Evolutionary conservation across 2,113 vertebrate species (phyloP), one percentile per base, ranked within the genome.

Genomic region (Sprattus sprattus): DNA sequence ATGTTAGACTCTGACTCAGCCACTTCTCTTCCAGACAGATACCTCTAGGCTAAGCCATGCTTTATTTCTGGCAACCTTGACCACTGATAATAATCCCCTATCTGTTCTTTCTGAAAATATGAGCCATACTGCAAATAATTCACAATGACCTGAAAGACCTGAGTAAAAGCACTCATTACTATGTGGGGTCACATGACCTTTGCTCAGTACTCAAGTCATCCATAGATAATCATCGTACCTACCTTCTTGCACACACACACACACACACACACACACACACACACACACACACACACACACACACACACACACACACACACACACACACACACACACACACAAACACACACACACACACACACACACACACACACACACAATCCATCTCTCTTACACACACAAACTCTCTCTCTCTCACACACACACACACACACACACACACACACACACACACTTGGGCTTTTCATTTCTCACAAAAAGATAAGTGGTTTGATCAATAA

Each of bases 241-340:
- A 15, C 67, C 25, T 32, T 39, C 28, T 2, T 75, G 28, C 8
- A 10, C 25, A 75, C 67, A 75, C 49, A 60, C 45, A 45, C 81
- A 47, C 45, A 82, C 85, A 71, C 28, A 81, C 84, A 82, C 54
- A 67, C 54, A 75, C n/a, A 52, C 22, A 49, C 18, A 54, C 64
- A 67, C 22, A 5, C 52, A 57, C 52, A 11, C 52, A 57, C 52
- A 11, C 52, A 57, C 52, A 11, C 52, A 57, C 52, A 11, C 52
- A 13, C 52, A 11, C 52, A 13, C 32, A n/a, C 82, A n/a, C 20
- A 64, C 44, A 46, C 71, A 45, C 50, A 57, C 15, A 82, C 32
- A 45, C 45, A 75, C 81, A 49, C 81, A 83, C 85, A 82, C 80
- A 71, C 80, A 18, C 83, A 81, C 83, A 39, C 78, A 85, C 84